Percentiles rank a stretch among this genome's conserved stretches.
Evolutionary conservation across 1,140 invertebrate genomes (phyloP).

Genomic region (Aphis craccivora): DNA sequence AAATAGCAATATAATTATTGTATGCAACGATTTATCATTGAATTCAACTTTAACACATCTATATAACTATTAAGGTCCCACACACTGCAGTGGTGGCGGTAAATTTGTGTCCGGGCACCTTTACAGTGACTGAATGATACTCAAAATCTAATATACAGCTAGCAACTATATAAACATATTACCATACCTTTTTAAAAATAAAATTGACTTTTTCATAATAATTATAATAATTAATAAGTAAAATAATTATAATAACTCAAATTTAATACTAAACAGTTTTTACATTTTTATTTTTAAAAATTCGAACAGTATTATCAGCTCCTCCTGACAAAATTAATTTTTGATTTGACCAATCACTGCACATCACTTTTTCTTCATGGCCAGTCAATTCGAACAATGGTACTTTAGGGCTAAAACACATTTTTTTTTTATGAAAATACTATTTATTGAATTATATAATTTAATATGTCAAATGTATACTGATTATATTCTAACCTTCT

Average conservation of each 20-base stretch:
- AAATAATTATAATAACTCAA: background rate
- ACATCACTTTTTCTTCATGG: constrained; percentile 93
- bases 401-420: constrained; percentile 79
- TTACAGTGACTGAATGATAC: too few relatives aligned
- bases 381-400: constrained; percentile 92
- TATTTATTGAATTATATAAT: background rate
- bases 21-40: too few relatives aligned
- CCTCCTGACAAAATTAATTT: constrained; percentile 89
- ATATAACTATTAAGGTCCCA: too few relatives aligned
- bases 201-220: background rate
- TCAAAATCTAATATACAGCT: too few relatives aligned
- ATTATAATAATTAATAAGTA: background rate
- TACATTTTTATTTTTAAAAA: constrained; percentile 76
- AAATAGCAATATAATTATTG: too few relatives aligned
- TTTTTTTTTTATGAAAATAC: constrained; percentile 16
- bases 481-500: constrained; percentile 72
- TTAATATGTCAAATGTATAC: background rate
- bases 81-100: too few relatives aligned
- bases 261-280: background rate
- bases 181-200: too few relatives aligned
- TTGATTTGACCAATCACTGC: constrained; percentile 92
- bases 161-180: too few relatives aligned
- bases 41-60: too few relatives aligned
- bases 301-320: constrained; percentile 90
- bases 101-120: too few relatives aligned